Base-by-base conservation (phyloP, 2,888 invertebrate genomes). In the Falcaria lacertinaria region DNA sequence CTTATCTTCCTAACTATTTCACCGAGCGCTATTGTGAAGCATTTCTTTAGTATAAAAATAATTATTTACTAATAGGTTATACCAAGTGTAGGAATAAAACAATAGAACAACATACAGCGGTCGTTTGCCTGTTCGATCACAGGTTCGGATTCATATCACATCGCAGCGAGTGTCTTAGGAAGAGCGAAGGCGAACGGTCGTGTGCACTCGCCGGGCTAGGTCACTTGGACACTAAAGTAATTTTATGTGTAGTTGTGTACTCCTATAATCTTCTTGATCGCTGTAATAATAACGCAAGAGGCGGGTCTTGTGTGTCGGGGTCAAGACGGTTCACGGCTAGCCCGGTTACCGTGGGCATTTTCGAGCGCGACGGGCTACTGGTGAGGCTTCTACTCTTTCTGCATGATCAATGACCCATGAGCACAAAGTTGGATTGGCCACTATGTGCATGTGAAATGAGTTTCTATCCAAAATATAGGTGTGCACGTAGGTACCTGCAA, bases 271-370 rank as follows among this genome's bases (percentile, higher is more conserved):
- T 15, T 6, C 15, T 15, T 34, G 34, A n/a, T n/a, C n/a, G n/a
- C n/a, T n/a, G n/a, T n/a, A n/a, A n/a, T n/a, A n/a, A n/a, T n/a
- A n/a, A n/a, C n/a, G n/a, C n/a, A n/a, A n/a, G n/a, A n/a, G n/a
- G n/a, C n/a, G n/a, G 60, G 56, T 64, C 60, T 55, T 43, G 52
- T 46, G 48, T 48, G 55, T 55, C 52, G 69, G 63, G 74, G 72
- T 74, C 76, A 69, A 66, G 64, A 65, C 69, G 69, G 80, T 72
- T 83, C 81, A 80, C 68, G 70, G 70, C 61, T 72, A 69, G 64
- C 57, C 52, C 46, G 54, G 54, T 58, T 55, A 57, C 53, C 61
- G 60, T 54, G 62, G 70, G 77, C 77, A 78, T 74, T 75, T 71
- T 64, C 73, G 59, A 58, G 53, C 47, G 48, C 61, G 62, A 46